Evolutionary conservation across 2,888 invertebrate genomes (phyloP).

Genomic region (Macaria notata): DNA sequence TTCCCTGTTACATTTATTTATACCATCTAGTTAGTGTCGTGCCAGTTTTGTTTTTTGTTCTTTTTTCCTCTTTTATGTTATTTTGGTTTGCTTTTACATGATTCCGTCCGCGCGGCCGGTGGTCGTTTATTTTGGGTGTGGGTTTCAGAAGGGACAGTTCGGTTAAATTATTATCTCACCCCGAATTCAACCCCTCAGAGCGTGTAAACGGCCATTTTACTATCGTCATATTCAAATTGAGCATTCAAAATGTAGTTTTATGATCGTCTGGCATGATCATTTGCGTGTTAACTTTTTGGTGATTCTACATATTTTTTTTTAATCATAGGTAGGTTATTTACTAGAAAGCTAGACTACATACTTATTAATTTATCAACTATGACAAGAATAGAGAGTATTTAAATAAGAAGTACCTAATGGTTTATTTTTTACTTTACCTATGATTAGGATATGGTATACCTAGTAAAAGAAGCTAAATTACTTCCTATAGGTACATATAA

Average conservation of each 20-base stretch:
- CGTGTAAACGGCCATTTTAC: not conserved
- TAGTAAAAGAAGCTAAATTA: no score
- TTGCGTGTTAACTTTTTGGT: constrained; percentile 1
- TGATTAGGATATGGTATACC: no score
- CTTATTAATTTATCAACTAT: no score
- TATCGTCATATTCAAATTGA: not conserved
- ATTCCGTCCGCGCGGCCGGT: constrained; percentile 26
- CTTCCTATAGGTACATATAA: no score
- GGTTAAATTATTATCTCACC: constrained; percentile 22
- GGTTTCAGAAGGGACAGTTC: not conserved
- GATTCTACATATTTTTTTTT: no score
- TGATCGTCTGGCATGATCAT: constrained; percentile 9
- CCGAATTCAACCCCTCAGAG: constrained; percentile 17
- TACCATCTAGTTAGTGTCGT: not conserved
- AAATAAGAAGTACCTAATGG: no score
- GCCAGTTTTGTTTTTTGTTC: not conserved
- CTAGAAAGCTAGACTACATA: no score
- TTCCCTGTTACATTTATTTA: not conserved
- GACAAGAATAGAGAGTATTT: no score
- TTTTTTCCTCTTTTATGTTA: not conserved
- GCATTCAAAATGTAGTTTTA: constrained; percentile 7
- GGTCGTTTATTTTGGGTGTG: constrained; percentile 49
- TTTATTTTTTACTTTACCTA: no score
- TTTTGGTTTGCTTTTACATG: constrained; percentile 58
- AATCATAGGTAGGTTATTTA: no score